These are phyloP conservation scores for Sternarchorhynchus goeldii DNA, from an alignment of 2,797 vertebrate genomes.

Conservation along the genomic window DNA sequence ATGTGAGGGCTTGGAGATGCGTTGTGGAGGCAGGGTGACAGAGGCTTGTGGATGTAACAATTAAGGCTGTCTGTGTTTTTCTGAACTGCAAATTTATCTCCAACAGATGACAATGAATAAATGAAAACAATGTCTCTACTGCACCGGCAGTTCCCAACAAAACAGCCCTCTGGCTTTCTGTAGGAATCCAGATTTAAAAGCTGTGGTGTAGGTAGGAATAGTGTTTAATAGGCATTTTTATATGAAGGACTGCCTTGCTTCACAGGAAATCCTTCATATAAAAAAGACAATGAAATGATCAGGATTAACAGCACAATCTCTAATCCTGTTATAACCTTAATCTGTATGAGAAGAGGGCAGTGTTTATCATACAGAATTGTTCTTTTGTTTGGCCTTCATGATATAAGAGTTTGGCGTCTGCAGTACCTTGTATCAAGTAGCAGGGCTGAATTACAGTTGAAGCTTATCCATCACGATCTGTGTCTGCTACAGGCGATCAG, in stretches of 20 bases:
- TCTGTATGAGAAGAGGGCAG: slow-evolving; percentile 54
- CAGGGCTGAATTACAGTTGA: slow-evolving; percentile 36
- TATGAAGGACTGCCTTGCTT: background rate
- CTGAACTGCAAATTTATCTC: slow-evolving; percentile 61
- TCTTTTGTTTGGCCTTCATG: slow-evolving; percentile 25
- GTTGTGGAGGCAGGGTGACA: background rate
- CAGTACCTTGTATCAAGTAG: slow-evolving; percentile 54
- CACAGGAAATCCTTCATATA: slow-evolving; percentile 50
- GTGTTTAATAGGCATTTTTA: background rate
- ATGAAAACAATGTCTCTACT: slow-evolving; percentile 65
- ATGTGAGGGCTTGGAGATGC: background rate
- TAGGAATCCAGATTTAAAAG: slow-evolving; percentile 3
- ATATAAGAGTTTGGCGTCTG: slow-evolving; percentile 24
- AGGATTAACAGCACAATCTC: slow-evolving; percentile 12
- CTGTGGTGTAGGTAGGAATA: background rate
- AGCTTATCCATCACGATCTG: slow-evolving; percentile 69
- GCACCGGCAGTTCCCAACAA: slow-evolving; percentile 45
- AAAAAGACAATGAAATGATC: background rate
- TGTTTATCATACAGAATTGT: slow-evolving; percentile 56
- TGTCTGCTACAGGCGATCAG: slow-evolving; percentile 65
- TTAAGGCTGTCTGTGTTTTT: slow-evolving; percentile 66
- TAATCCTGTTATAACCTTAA: slow-evolving; percentile 60
- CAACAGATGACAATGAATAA: slow-evolving; percentile 69
- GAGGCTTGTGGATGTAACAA: slow-evolving; percentile 47
- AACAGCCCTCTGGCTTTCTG: background rate